Evolutionary conservation across 2,113 vertebrate species (phyloP).

Genomic region (Sinocyclocheilus grahami): DNA sequence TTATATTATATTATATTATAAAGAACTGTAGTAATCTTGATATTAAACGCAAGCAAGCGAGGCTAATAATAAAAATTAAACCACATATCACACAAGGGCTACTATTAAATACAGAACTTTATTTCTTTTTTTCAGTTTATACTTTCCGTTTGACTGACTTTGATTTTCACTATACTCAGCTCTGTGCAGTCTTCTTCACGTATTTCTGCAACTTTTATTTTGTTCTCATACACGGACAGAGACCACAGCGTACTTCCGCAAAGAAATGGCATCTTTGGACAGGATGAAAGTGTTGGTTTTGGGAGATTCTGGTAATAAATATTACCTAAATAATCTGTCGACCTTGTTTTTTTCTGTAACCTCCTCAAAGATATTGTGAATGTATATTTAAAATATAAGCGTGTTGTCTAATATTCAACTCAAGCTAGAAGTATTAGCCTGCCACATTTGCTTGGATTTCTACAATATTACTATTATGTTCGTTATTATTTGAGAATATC

Average conservation of each 20-base stretch:
- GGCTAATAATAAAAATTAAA: background rate
- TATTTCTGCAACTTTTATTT: slow-evolving; percentile 47
- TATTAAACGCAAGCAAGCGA: background rate
- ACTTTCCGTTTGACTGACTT: background rate
- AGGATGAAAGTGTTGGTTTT: slow-evolving; percentile 94
- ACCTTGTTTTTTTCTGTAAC: background rate
- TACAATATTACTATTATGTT: background rate
- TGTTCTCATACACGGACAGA: background rate
- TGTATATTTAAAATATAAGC: background rate
- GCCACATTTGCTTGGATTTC: background rate
- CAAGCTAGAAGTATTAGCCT: background rate
- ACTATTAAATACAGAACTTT: background rate
- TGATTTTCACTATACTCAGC: background rate
- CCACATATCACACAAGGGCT: background rate
- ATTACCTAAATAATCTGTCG: background rate
- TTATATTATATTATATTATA: background rate
- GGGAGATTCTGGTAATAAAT: slow-evolving; percentile 91
- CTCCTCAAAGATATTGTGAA: background rate
- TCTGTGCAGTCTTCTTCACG: background rate
- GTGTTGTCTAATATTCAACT: too few species aligned
- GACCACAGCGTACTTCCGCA: background rate
- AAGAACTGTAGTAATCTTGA: background rate
- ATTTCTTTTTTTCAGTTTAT: background rate
- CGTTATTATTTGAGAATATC: background rate
- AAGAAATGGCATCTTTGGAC: slow-evolving; percentile 89